Conservation (phyloP, 1,140 invertebrate genomes). For the Eubasilissa regina region DNA sequence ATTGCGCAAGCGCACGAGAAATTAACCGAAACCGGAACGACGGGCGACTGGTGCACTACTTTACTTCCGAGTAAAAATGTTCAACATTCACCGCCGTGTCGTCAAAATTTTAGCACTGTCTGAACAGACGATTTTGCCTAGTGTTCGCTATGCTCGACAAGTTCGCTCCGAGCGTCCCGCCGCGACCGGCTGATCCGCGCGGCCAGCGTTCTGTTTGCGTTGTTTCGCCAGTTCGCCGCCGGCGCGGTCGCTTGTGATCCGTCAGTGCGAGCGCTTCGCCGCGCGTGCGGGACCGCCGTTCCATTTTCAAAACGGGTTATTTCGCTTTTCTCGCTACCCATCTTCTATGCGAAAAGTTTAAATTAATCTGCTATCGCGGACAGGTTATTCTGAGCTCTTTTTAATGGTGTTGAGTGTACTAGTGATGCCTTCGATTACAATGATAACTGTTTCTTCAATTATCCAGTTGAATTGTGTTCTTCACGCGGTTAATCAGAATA, state of each 20-base stretch:
- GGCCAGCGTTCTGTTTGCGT: conserved; percentile 4
- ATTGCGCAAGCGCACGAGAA: conserved; percentile 16
- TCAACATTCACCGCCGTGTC: not conserved
- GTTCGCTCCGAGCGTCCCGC: not conserved
- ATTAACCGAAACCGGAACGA: not conserved
- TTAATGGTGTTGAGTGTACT: not conserved
- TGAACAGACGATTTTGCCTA: not conserved
- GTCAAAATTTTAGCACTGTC: not conserved
- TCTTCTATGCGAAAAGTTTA: not conserved
- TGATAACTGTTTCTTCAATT: not conserved
- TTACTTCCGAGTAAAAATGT: conserved; percentile 9
- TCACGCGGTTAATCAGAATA: not conserved
- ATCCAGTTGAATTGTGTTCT: conserved; percentile 2
- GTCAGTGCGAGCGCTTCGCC: not conserved
- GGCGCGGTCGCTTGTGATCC: not conserved
- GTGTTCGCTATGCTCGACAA: not conserved
- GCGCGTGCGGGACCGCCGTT: not conserved
- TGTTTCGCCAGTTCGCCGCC: conserved; percentile 16
- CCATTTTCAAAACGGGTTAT: conserved; percentile 2
- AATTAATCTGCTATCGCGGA: not conserved
- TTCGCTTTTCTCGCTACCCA: not conserved
- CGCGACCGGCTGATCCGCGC: conserved; percentile 9
- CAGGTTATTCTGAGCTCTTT: no score
- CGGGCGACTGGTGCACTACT: not conserved
- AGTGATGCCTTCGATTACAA: not conserved